Evolutionary conservation across 2,113 vertebrate species (phyloP).

Genomic region (Barnardius zonarius): DNA sequence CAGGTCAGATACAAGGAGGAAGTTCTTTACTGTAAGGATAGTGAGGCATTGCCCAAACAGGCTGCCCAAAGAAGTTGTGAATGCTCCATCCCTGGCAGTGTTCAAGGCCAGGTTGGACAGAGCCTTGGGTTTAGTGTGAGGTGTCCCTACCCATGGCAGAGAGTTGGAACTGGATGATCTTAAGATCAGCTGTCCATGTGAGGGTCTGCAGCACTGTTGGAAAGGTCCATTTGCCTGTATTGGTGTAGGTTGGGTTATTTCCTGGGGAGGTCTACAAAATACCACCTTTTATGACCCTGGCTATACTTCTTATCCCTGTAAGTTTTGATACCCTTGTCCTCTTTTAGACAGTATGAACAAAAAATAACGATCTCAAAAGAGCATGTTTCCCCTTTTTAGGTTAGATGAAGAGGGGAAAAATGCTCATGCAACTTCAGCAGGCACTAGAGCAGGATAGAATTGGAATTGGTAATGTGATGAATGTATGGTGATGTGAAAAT

Average conservation of each 20-base stretch:
- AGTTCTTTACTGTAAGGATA: neutral
- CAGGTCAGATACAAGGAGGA: neutral
- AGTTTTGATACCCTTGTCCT: neutral
- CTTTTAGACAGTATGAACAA: neutral
- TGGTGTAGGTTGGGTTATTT: neutral
- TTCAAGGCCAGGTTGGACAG: neutral
- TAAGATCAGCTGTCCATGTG: neutral
- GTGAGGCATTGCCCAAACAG: neutral
- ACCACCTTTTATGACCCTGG: neutral
- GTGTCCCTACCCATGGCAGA: neutral
- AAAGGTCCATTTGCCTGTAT: neutral
- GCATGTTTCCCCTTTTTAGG: neutral
- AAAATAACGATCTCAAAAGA: neutral
- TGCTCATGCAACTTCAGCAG: neutral
- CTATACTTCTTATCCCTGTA: neutral
- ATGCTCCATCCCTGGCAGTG: neutral
- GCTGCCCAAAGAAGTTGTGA: neutral
- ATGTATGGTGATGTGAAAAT: accelerated
- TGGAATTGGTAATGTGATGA: neutral
- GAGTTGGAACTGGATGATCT: neutral
- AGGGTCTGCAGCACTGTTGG: neutral
- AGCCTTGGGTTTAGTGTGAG: neutral
- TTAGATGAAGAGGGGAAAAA: neutral
- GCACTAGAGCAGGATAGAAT: neutral
- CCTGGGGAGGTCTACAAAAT: neutral